A percentile compares a stretch with the other conserved stretches of the same genome.
Conservation (phyloP, 2,888 invertebrate genomes). For the Drosophila mimetica region DNA sequence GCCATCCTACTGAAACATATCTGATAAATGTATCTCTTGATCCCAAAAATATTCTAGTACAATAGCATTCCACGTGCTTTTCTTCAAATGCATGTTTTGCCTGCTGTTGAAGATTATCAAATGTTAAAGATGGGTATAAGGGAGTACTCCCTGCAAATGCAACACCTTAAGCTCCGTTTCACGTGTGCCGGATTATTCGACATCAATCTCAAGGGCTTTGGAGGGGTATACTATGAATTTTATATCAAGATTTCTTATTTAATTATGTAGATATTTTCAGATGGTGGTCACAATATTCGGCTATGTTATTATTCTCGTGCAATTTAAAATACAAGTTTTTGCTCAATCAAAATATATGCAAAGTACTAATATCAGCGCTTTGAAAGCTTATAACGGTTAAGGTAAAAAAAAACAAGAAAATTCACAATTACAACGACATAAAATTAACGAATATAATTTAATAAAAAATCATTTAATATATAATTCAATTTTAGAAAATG, state of each 20-base stretch:
- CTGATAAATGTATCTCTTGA: no score
- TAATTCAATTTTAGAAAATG: no score
- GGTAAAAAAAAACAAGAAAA: no score
- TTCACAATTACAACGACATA: no score
- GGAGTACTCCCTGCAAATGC: constrained; percentile 79
- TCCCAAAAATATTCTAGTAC: constrained; percentile 58
- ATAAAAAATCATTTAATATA: no score
- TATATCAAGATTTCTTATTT: not conserved
- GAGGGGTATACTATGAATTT: constrained; percentile 57
- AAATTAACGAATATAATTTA: no score
- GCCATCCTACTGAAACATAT: not conserved
- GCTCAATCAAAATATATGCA: not conserved
- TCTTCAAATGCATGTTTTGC: constrained; percentile 59
- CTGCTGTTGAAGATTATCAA: constrained; percentile 14
- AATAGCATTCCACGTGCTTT: constrained; percentile 63
- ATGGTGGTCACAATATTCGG: constrained; percentile 70
- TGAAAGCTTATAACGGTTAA: not conserved
- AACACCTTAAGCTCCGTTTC: constrained; percentile 76
- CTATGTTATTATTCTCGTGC: constrained; percentile 79
- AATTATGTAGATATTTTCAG: constrained; percentile 41
- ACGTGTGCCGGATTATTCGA: constrained; percentile 79
- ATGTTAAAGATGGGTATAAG: constrained; percentile 62
- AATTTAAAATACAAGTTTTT: constrained; percentile 68
- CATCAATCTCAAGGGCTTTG: constrained; percentile 77
- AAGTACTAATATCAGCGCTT: not conserved